Evolutionary conservation across 2,113 vertebrate species (phyloP).

Genomic region (Ardeotis arabs): DNA sequence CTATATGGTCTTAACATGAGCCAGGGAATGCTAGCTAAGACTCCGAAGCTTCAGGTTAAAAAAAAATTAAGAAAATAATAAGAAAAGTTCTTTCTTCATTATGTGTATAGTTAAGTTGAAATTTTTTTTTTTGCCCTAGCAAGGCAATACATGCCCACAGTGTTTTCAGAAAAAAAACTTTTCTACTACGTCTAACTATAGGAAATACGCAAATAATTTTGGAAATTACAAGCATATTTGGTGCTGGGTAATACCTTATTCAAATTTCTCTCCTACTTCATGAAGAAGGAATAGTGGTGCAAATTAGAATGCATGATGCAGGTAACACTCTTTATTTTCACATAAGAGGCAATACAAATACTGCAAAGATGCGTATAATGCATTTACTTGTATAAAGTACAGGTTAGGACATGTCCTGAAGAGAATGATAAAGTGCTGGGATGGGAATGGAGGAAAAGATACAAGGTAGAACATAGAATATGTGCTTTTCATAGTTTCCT

Average conservation of each 20-base stretch:
- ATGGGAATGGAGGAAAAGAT: background rate
- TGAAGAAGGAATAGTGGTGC: background rate
- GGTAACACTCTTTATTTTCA: background rate
- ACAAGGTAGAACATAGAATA: background rate
- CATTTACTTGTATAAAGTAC: accelerated
- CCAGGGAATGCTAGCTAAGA: background rate
- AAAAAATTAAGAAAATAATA: background rate
- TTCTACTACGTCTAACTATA: background rate
- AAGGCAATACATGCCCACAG: background rate
- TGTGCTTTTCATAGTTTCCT: background rate
- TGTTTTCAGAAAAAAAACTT: background rate
- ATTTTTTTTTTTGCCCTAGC: background rate
- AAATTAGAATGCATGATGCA: background rate
- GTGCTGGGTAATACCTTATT: background rate
- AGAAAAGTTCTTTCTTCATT: background rate
- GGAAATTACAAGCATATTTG: background rate
- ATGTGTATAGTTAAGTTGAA: background rate
- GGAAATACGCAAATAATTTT: background rate
- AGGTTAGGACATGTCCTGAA: background rate
- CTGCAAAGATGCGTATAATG: accelerated
- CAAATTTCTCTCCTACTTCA: background rate
- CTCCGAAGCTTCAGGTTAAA: background rate
- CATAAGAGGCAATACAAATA: background rate
- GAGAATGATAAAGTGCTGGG: background rate
- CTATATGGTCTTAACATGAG: background rate